A percentile compares a stretch with the other conserved stretches of the same genome.
These are phyloP conservation scores for Leptinotarsa juncta DNA, from an alignment of 2,888 invertebrate genomes.

Conservation along the genomic window DNA sequence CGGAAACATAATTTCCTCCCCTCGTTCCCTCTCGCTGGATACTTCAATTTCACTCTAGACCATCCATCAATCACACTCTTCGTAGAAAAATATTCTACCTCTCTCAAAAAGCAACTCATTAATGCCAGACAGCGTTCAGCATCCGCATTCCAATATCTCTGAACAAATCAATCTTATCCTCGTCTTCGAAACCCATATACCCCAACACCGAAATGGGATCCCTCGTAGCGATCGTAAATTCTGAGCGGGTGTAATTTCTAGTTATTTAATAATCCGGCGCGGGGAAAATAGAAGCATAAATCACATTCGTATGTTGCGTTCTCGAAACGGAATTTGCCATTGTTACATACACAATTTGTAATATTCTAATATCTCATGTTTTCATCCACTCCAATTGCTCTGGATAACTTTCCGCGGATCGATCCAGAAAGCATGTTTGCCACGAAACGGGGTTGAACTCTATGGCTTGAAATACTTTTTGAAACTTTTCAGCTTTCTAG, in stretches of 20 bases:
- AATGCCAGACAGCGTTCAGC: background rate
- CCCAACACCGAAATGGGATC: background rate
- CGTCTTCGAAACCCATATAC: background rate
- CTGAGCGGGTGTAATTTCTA: background rate
- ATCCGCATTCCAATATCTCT: background rate
- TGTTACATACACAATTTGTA: slow-evolving; percentile 1
- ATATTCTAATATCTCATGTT: slow-evolving; percentile 10
- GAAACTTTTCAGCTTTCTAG: too few relatives aligned
- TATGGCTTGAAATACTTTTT: too few relatives aligned
- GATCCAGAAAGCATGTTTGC: background rate
- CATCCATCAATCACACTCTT: background rate
- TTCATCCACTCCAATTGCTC: background rate
- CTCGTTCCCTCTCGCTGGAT: background rate
- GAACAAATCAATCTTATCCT: slow-evolving; percentile 1
- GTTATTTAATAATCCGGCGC: slow-evolving; percentile 7
- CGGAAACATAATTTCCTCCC: background rate
- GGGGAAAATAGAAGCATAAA: slow-evolving; percentile 3
- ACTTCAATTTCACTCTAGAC: background rate
- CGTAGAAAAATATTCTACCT: background rate
- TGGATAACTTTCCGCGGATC: background rate
- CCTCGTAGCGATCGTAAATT: slow-evolving; percentile 1
- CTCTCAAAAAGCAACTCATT: background rate
- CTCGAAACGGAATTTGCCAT: slow-evolving; percentile 1
- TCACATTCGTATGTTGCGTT: slow-evolving; percentile 1
- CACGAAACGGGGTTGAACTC: background rate